These are phyloP conservation scores for Formica selysi DNA, from an alignment of 1,140 invertebrate species.

Conservation along the genomic window DNA sequence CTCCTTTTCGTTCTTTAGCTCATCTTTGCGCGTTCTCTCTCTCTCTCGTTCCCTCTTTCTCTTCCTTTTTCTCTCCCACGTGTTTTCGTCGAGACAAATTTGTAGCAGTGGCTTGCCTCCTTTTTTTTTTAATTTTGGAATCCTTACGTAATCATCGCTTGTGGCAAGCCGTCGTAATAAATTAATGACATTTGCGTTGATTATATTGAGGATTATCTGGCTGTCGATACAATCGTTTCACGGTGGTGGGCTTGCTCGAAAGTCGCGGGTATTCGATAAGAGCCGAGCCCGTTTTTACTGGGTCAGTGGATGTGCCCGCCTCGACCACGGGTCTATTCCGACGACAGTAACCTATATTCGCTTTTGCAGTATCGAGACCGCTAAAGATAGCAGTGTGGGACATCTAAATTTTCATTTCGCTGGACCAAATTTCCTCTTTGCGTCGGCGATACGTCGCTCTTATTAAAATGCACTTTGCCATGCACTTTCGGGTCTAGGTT, in stretches of 20 bases:
- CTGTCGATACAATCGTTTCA: neutral
- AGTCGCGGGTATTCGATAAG: conserved; percentile 10
- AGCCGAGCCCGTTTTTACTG: conserved; percentile 54
- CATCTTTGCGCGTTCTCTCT: neutral
- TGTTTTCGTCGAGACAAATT: conserved; percentile 38
- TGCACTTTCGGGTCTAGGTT: conserved; percentile 53
- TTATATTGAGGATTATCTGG: conserved; percentile 30
- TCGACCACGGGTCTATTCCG: conserved; percentile 70
- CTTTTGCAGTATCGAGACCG: conserved; percentile 70
- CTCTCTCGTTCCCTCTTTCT: neutral
- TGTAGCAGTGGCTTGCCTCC: neutral
- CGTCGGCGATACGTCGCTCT: conserved; percentile 25
- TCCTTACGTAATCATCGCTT: conserved; percentile 21
- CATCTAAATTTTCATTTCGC: conserved; percentile 78
- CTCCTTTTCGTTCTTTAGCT: neutral
- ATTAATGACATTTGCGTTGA: conserved; percentile 44
- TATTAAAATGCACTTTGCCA: conserved; percentile 39
- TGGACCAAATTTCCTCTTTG: conserved; percentile 68
- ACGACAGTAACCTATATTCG: conserved; percentile 75
- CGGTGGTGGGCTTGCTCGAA: neutral
- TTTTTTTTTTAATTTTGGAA: conserved; percentile 24
- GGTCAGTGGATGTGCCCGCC: conserved; percentile 66
- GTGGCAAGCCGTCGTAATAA: neutral
- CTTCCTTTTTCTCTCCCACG: conserved; percentile 24
- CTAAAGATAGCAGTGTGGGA: conserved; percentile 72